Evolutionary conservation across 2,888 invertebrate species (phyloP), one percentile per base, ranked within the genome.

Genomic region (Bhutanitis thaidina): DNA sequence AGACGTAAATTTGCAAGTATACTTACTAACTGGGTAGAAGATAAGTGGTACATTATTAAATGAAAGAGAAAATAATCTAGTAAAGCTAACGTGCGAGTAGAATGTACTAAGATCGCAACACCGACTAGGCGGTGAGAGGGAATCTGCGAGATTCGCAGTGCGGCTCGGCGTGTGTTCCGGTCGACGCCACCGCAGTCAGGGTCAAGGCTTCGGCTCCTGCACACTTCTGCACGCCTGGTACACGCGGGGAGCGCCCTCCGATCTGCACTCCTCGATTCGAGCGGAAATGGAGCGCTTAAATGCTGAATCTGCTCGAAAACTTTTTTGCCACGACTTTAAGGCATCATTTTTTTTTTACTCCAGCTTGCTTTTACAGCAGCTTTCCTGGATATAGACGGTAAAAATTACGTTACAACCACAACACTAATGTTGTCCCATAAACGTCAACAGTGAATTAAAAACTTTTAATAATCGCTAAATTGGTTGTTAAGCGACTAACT

Each of bases 111-210:
- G 84, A 80, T 69, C 74, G 72, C 80, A 84, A 74, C 72, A 76
- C 61, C 61, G 74, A 67, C 75, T 74, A 76, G 74, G 77, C 69
- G 58, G 60, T 56, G 71, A 71, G 72, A 70, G 75, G 76, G 79
- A 79, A 80, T 80, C 77, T 75, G 71, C 78, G 73, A 81, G 79
- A 83, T 80, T 82, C 75, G 80, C 83, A 75, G 74, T 78, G 80
- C 75, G 69, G 76, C 77, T 76, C 77, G 77, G 79, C 77, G 81
- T 77, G 79, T 88, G 87, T 87, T 86, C 84, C 87, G 89, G 89
- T 89, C 89, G 89, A 77, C 89, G 89, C 87, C 88, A 86, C 84
- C 85, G 79, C 77, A 76, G 72, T 84, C 87, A 88, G 88, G 89
- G 87, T 89, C 89, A 89, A 89, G 89, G 89, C 81, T 86, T 86